Conservation (phyloP, 2,113 vertebrate genomes). For the Carlito syrichta region DNA sequence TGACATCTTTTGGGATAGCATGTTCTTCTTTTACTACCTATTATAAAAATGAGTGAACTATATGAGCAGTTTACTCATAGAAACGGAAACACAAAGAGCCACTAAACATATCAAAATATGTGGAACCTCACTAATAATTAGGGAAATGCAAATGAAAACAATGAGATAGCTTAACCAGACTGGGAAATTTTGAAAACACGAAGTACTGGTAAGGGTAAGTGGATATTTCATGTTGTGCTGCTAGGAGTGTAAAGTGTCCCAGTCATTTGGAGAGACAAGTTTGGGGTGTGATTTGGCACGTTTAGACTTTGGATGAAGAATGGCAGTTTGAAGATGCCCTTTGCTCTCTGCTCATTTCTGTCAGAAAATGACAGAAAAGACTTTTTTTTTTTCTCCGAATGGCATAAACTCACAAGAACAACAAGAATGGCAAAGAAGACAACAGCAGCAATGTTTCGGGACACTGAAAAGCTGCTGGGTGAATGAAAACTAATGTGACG, state of each 20-base stretch:
- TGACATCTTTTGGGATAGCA: neutral
- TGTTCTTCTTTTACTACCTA: neutral
- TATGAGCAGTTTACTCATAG: neutral
- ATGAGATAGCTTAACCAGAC: neutral
- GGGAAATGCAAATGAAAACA: slow-evolving; percentile 11
- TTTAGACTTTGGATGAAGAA: neutral
- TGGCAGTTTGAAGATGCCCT: neutral
- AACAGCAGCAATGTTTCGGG: neutral
- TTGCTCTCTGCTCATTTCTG: neutral
- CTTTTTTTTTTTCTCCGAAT: neutral
- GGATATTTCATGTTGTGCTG: neutral
- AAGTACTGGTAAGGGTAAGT: neutral
- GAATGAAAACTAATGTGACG: neutral
- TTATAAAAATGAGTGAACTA: neutral
- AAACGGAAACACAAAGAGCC: neutral
- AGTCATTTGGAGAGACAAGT: neutral
- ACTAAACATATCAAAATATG: neutral
- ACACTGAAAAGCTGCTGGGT: neutral
- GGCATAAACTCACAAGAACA: neutral
- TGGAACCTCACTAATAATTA: neutral
- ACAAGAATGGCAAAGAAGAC: neutral
- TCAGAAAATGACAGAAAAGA: neutral
- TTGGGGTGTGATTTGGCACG: neutral
- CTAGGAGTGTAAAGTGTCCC: neutral
- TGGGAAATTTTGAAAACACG: neutral